Evolutionary conservation across 1,140 invertebrate genomes (phyloP).

Genomic region (Papilio machaon): DNA sequence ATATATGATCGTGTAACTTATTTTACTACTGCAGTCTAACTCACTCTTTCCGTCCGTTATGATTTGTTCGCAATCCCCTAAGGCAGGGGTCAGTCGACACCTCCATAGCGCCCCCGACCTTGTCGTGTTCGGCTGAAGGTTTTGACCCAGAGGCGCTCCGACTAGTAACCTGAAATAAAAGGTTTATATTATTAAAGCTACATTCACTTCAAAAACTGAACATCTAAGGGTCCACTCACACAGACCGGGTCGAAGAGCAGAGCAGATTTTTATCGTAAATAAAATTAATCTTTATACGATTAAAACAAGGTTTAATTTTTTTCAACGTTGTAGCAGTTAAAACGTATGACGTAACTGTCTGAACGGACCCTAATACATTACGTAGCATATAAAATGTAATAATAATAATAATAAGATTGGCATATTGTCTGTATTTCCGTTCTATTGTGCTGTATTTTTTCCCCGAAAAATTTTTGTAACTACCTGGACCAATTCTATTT

Average conservation of each 20-base stretch:
- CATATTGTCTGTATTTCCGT: too few relatives aligned
- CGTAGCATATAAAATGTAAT: too few relatives aligned
- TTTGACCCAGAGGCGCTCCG: constrained; percentile 94
- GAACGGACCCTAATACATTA: too few relatives aligned
- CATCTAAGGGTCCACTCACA: not conserved
- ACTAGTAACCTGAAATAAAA: constrained; percentile 91
- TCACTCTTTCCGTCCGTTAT: constrained; percentile 94
- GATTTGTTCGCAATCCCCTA: constrained; percentile 90
- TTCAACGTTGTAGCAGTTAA: too few relatives aligned
- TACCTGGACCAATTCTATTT: not conserved
- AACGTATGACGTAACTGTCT: too few relatives aligned
- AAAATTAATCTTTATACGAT: too few relatives aligned
- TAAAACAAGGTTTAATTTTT: too few relatives aligned
- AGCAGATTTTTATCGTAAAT: too few relatives aligned
- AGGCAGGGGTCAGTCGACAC: constrained; percentile 88
- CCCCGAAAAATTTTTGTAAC: too few relatives aligned
- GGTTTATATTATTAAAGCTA: constrained; percentile 29
- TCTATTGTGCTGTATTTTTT: too few relatives aligned
- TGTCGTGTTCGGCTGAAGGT: constrained; percentile 91
- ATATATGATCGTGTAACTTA: constrained; percentile 26
- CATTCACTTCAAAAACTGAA: not conserved
- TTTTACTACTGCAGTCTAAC: constrained; percentile 59
- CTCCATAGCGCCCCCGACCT: constrained; percentile 94
- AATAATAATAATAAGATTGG: too few relatives aligned
- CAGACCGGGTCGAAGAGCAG: too few relatives aligned